phyloP scores from a whole-genome alignment of 2,113 vertebrate genomes.

The Gasterosteus aculeatus region DNA sequence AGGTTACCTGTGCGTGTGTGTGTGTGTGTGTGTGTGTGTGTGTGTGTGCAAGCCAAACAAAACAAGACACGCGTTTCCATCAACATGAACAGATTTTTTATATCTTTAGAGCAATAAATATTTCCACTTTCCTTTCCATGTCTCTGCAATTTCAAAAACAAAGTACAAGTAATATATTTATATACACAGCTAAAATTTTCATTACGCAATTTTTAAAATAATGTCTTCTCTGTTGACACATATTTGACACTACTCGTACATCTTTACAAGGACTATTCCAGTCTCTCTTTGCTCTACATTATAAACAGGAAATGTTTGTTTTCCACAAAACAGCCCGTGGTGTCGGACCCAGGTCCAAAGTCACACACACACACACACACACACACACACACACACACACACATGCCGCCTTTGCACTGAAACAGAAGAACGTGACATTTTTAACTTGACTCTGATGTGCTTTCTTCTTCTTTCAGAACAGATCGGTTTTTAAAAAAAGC shows the following conservation, averaged over 20 bases:
- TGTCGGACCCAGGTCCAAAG: constrained; percentile 13
- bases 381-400: constrained; percentile 43
- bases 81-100: constrained; percentile 82
- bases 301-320: constrained; percentile 65
- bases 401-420: constrained; percentile 36
- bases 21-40: not conserved
- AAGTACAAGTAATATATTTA: constrained; percentile 78
- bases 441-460: constrained; percentile 33
- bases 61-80: constrained; percentile 65
- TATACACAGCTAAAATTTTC: constrained; percentile 78
- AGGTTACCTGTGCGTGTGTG: not conserved
- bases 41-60: constrained; percentile 35
- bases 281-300: constrained; percentile 69
- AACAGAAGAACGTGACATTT: constrained; percentile 32
- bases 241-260: constrained; percentile 76
- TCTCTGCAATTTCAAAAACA: constrained; percentile 79
- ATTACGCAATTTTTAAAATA: constrained; percentile 77
- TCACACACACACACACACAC: constrained; percentile 29
- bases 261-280: constrained; percentile 75
- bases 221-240: constrained; percentile 71
- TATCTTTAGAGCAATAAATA: constrained; percentile 85
- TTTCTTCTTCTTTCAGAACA: constrained; percentile 36
- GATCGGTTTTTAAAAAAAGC: constrained; percentile 40
- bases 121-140: constrained; percentile 77
- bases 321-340: constrained; percentile 30